These are phyloP conservation scores for Sarcophaga subvicina DNA, from an alignment of 2,888 invertebrate genomes.

Conservation along the genomic window DNA sequence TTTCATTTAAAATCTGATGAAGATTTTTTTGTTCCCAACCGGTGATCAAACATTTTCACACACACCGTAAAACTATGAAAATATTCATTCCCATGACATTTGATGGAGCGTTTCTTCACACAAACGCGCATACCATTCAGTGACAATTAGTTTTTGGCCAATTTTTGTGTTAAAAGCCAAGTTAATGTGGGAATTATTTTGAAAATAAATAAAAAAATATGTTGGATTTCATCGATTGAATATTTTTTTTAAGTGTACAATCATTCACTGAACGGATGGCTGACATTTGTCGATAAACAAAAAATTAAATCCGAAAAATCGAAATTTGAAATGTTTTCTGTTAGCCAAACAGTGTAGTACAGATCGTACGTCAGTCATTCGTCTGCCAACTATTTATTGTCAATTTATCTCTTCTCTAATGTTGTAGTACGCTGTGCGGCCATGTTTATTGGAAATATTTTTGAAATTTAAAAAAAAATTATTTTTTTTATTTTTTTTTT, in stretches of 20 bases:
- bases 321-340: background rate
- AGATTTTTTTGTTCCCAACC: too few species aligned
- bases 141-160: slow-evolving; percentile 16
- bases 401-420: too few species aligned
- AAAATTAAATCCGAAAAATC: background rate
- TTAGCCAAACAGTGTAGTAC: background rate
- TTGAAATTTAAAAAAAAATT: too few species aligned
- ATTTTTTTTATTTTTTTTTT: background rate
- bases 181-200: slow-evolving; percentile 19
- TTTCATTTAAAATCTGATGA: background rate
- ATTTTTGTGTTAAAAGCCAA: slow-evolving; percentile 23
- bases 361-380: slow-evolving; percentile 31
- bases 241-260: slow-evolving; percentile 26
- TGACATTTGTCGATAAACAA: background rate
- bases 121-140: background rate
- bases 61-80: background rate
- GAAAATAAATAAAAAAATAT: background rate
- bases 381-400: background rate
- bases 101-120: background rate
- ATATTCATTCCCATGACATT: slow-evolving; percentile 12
- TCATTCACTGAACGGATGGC: background rate
- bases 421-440: too few species aligned
- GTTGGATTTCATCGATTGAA: background rate
- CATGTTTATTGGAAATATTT: too few species aligned
- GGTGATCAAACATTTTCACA: background rate